A percentile compares a stretch with the other conserved stretches of the same genome.
Conservation (phyloP, 2,888 invertebrate genomes). For the Oxyteleia sp. region DNA sequence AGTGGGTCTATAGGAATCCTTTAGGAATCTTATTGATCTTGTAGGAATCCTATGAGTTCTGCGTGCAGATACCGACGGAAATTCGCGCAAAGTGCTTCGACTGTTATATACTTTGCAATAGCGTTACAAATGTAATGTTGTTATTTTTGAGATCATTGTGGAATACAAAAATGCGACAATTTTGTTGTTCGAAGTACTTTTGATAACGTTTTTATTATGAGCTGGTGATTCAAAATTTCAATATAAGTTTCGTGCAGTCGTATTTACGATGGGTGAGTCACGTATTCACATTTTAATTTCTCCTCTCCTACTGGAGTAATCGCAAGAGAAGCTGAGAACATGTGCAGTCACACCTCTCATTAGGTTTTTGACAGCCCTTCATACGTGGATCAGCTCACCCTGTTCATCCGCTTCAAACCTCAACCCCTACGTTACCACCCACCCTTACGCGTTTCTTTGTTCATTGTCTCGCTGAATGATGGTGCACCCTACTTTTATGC, state of each 20-base stretch:
- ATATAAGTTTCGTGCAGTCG: slow-evolving; percentile 7
- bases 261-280: slow-evolving; percentile 77
- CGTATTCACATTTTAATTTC: slow-evolving; percentile 82
- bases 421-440: slow-evolving; percentile 72
- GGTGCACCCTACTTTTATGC: slow-evolving; percentile 80
- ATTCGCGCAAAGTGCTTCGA: slow-evolving; percentile 18
- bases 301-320: slow-evolving; percentile 81
- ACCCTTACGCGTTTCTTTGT: slow-evolving; percentile 83
- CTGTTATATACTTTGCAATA: slow-evolving; percentile 4
- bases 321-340: slow-evolving; percentile 83
- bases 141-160: neutral
- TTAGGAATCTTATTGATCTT: slow-evolving; percentile 57
- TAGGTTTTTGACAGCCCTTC: slow-evolving; percentile 88
- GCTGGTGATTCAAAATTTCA: neutral
- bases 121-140: neutral
- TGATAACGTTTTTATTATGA: neutral
- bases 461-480: slow-evolving; percentile 84
- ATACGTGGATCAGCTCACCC: slow-evolving; percentile 86
- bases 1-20: slow-evolving; percentile 55
- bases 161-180: no score
- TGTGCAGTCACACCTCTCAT: slow-evolving; percentile 88
- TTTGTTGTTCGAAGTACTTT: neutral
- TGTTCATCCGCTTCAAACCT: slow-evolving; percentile 82
- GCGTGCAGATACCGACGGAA: slow-evolving; percentile 31
- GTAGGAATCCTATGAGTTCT: slow-evolving; percentile 40